phyloP scores from a whole-genome alignment of 2,888 invertebrate species.

The Eupithecia inturbata region DNA sequence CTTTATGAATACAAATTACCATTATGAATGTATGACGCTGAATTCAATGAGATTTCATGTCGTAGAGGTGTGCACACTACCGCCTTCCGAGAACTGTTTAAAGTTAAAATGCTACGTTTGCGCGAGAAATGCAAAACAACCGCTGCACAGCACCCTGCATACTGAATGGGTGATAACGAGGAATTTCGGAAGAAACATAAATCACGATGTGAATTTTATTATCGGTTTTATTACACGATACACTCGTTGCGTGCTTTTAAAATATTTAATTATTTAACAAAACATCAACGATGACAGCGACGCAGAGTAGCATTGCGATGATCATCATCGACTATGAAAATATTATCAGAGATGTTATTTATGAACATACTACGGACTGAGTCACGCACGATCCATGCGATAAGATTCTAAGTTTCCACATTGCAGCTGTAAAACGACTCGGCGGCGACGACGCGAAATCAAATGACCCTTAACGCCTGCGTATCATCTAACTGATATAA shows the following conservation, averaged over 20 bases:
- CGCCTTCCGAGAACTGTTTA: conserved; percentile 67
- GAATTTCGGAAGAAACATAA: conserved; percentile 57
- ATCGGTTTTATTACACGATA: conserved; percentile 54
- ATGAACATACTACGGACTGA: conserved; percentile 18
- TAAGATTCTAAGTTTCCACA: conserved; percentile 43
- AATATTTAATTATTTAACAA: conserved; percentile 50
- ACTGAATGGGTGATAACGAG: conserved; percentile 54
- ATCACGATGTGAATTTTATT: conserved; percentile 54
- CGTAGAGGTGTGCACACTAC: conserved; percentile 46
- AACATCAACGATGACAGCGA: conserved; percentile 40
- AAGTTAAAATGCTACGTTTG: conserved; percentile 59
- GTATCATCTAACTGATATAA: conserved; percentile 69
- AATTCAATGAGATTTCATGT: conserved; percentile 67
- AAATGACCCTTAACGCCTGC: conserved; percentile 76
- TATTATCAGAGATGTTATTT: conserved; percentile 46
- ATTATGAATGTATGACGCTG: conserved; percentile 59
- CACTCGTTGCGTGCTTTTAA: conserved; percentile 48
- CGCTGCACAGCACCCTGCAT: conserved; percentile 65
- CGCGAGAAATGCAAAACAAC: conserved; percentile 74
- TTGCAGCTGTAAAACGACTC: conserved; percentile 62
- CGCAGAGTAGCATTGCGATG: conserved; percentile 23
- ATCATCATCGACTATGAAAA: conserved; percentile 11
- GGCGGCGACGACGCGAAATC: conserved; percentile 61
- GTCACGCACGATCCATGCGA: conserved; percentile 16
- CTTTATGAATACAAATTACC: conserved; percentile 76